These are phyloP conservation scores for Pollenia angustigena DNA, from an alignment of 2,888 invertebrate species.

Conservation along the genomic window DNA sequence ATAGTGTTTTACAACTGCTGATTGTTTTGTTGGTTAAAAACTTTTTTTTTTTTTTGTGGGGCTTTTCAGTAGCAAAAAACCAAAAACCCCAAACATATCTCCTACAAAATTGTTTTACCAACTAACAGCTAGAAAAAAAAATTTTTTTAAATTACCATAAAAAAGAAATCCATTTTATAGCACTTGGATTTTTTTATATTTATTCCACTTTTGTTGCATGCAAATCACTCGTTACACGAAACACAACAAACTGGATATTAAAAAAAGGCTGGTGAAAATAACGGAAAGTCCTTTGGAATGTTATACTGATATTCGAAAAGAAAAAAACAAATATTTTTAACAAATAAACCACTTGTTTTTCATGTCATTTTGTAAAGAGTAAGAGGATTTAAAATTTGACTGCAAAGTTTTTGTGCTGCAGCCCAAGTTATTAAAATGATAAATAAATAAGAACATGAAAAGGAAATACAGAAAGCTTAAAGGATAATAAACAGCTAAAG, in stretches of 20 bases:
- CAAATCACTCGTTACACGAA: slow-evolving; percentile 42
- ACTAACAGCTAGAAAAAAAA: slow-evolving; percentile 7
- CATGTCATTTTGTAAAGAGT: slow-evolving; percentile 17
- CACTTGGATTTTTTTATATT: slow-evolving; percentile 2
- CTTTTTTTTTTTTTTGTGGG: neutral
- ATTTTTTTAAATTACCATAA: slow-evolving; percentile 45
- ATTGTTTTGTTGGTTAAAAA: slow-evolving; percentile 41
- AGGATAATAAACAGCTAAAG: neutral
- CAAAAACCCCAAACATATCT: neutral
- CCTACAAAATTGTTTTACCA: slow-evolving; percentile 32
- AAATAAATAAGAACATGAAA: slow-evolving; percentile 3
- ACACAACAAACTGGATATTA: neutral
- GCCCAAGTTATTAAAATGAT: slow-evolving; percentile 3
- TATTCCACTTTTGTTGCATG: slow-evolving; percentile 21
- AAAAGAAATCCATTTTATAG: slow-evolving; percentile 48
- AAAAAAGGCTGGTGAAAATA: neutral
- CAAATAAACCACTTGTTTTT: slow-evolving; percentile 44
- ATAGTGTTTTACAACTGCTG: slow-evolving; percentile 31
- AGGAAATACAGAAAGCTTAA: neutral
- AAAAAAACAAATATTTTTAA: neutral
- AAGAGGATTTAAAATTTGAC: slow-evolving; percentile 37
- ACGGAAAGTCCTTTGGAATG: neutral
- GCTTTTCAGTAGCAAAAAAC: neutral
- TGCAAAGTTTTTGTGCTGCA: slow-evolving; percentile 15
- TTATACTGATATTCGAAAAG: neutral